Evolutionary conservation across 2,797 vertebrate species (phyloP).

Genomic region (Rachycentron canadum): DNA sequence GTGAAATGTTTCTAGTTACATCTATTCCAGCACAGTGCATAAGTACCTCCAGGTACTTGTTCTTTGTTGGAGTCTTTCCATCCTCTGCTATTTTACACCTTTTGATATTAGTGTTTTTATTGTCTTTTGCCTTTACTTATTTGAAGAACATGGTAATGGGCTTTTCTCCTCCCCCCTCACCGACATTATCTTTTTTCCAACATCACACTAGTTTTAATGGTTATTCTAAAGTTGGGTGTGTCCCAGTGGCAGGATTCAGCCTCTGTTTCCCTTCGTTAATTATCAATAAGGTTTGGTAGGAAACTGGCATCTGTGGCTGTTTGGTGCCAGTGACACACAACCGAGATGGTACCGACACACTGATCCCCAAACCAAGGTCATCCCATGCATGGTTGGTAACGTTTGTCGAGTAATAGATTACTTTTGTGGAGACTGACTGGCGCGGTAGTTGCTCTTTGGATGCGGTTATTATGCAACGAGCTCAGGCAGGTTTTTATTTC

Average conservation of each 20-base stretch:
- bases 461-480: neutral
- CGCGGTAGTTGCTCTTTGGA: neutral
- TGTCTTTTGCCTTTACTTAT: no score
- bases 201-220: neutral
- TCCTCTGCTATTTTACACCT: neutral
- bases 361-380: neutral
- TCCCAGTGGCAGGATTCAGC: neutral
- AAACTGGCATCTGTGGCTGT: neutral
- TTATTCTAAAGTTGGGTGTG: neutral
- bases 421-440: no score
- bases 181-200: neutral
- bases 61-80: neutral
- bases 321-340: neutral
- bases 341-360: neutral
- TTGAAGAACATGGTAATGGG: neutral
- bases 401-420: neutral
- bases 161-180: neutral
- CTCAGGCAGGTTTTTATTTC: constrained; percentile 24
- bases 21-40: neutral
- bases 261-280: neutral
- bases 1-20: neutral
- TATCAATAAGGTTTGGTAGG: constrained; percentile 13
- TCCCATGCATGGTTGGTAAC: neutral
- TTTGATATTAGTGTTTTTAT: neutral
- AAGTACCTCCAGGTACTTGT: neutral